Conservation (phyloP, 2,888 invertebrate species). For the Drosophila gaucha region DNA sequence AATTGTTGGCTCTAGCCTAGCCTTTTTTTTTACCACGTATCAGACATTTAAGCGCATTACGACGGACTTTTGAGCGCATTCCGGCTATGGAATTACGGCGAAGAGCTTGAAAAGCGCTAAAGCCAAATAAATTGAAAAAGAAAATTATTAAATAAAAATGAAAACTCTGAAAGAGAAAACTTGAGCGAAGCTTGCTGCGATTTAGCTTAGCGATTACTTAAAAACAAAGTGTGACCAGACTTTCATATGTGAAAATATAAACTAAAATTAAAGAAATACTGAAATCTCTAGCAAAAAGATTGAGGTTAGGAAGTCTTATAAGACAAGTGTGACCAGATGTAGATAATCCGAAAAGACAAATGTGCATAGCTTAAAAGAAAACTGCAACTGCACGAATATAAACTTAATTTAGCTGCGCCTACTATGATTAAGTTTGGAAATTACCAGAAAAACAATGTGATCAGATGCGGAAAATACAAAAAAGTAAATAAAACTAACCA, state of each 20-base stretch:
- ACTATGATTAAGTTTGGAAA: neutral
- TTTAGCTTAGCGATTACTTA: too few species aligned
- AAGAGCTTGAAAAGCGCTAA: neutral
- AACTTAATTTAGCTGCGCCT: too few species aligned
- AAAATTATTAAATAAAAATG: neutral
- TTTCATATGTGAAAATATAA: too few species aligned
- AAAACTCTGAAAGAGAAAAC: too few species aligned
- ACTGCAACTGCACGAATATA: too few species aligned
- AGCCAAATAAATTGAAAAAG: slow-evolving; percentile 30
- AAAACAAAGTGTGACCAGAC: too few species aligned
- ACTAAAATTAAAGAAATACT: too few species aligned
- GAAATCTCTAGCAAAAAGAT: neutral
- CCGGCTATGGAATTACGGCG: slow-evolving; percentile 16
- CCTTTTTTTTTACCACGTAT: slow-evolving; percentile 17
- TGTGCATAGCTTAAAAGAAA: too few species aligned
- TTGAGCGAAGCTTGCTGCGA: too few species aligned
- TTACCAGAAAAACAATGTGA: neutral
- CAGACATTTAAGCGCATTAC: slow-evolving; percentile 57
- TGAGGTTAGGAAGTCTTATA: neutral
- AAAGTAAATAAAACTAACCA: neutral
- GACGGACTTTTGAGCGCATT: slow-evolving; percentile 36
- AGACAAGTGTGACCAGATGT: neutral
- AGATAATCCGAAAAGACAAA: too few species aligned
- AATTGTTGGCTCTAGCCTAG: slow-evolving; percentile 14
- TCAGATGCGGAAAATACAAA: neutral